A percentile compares a stretch with the other conserved stretches of the same genome.
Evolutionary conservation across 2,797 vertebrate species (phyloP).

Genomic region (Anguilla anguilla): DNA sequence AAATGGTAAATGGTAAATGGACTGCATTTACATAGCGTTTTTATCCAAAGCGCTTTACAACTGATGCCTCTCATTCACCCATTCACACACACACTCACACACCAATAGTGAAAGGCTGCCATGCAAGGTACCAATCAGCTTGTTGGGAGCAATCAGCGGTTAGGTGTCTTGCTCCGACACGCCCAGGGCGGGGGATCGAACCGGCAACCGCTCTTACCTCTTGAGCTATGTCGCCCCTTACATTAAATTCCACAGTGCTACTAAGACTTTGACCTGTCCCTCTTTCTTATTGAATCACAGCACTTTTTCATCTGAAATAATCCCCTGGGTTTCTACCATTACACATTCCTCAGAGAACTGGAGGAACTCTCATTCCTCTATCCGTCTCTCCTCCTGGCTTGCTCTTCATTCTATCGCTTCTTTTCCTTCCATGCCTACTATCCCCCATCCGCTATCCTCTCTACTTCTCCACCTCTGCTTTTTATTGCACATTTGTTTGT

Average conservation of each 20-base stretch:
- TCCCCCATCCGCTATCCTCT: neutral
- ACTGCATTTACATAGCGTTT: no score
- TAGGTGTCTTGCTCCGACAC: no score
- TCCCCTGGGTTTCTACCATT: neutral
- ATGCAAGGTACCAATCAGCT: no score
- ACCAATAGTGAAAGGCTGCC: no score
- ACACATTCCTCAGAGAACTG: neutral
- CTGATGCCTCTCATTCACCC: no score
- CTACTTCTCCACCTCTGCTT: neutral
- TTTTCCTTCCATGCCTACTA: neutral
- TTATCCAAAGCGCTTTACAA: no score
- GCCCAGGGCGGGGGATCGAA: no score
- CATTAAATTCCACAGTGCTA: neutral
- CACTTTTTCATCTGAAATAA: neutral
- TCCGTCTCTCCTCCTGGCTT: neutral
- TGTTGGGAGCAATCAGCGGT: no score
- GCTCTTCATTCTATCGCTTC: neutral
- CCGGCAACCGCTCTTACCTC: no score
- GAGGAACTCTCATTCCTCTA: neutral
- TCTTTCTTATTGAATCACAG: neutral
- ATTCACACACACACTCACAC: no score
- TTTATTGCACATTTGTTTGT: neutral
- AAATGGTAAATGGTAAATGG: neutral
- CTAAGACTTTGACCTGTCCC: constrained; percentile 6
- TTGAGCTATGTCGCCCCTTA: no score